These are phyloP conservation scores for Tetragnatha versicolor DNA, from an alignment of 1,140 invertebrate species.

Conservation along the genomic window DNA sequence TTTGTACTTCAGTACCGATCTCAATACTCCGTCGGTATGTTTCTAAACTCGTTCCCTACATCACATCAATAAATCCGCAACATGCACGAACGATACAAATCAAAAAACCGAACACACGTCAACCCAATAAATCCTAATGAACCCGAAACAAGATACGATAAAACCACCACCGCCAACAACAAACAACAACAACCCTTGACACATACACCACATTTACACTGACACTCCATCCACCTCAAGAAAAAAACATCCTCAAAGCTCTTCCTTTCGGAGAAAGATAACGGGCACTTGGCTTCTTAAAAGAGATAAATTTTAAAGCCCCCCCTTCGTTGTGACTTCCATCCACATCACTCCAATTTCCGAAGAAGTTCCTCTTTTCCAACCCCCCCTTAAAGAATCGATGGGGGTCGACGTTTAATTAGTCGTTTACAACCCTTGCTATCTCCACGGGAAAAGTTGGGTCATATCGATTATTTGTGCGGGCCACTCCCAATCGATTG, in stretches of 20 bases:
- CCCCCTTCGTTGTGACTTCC: neutral
- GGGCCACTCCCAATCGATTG: conserved; percentile 9
- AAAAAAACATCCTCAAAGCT: neutral
- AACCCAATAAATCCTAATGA: too few relatives aligned
- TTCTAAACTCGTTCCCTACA: too few relatives aligned
- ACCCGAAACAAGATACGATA: too few relatives aligned
- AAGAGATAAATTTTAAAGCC: conserved; percentile 31
- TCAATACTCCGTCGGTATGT: too few relatives aligned
- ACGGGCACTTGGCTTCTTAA: conserved; percentile 29
- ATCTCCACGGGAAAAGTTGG: conserved; percentile 29
- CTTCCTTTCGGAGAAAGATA: neutral
- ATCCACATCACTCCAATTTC: neutral
- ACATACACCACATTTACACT: conserved; percentile 1
- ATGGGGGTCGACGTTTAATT: conserved; percentile 29
- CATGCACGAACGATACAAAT: too few relatives aligned
- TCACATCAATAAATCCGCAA: too few relatives aligned
- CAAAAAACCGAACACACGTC: too few relatives aligned
- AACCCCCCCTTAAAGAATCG: conserved; percentile 6
- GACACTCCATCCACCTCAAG: neutral
- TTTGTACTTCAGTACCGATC: too few relatives aligned
- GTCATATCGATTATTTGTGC: conserved; percentile 32
- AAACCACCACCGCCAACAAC: too few relatives aligned
- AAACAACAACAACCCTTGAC: neutral
- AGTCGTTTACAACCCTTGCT: conserved; percentile 42
- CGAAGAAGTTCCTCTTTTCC: neutral